Evolutionary conservation across 2,888 invertebrate species (phyloP), one percentile per base, ranked within the genome.

Genomic region (Calameuta pallipes): DNA sequence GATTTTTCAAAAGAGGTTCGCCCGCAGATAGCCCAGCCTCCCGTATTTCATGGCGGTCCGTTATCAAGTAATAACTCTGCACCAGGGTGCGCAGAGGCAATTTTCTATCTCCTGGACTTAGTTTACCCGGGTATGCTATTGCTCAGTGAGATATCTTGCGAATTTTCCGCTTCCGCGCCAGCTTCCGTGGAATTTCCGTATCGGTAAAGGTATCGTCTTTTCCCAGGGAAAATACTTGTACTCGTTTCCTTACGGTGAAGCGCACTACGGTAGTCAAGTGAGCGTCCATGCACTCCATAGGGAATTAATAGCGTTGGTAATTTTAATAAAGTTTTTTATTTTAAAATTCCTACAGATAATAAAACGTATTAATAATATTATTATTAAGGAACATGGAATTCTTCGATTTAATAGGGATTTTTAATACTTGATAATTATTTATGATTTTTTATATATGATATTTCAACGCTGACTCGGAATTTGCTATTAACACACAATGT

Each of bases 31-130:
- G 75, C 73, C 73, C 71, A 68, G 71, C 71, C 71, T 33, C 31
- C 71, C 71, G 78, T 78, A 75, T 76, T 75, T 78, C 78, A 78
- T 75, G 76, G 76, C 73, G 75, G 78, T 73, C 75, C 78, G 75
- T 78, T 78, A 78, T 78, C 78, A 76, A 78, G 78, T 78, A 78
- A 78, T 78, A 78, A 78, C 78, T 78, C 78, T 78, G 73, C 78
- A 31, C 31, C 56, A 56, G 23, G 56, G 71, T 34, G 23, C 56
- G 56, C 31, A 71, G 71, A 31, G 34, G 71, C 71, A 71, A 71
- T 71, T 71, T 71, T 34, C 31, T 71, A 71, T 71, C 71, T 71
- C 31, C 71, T 34, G 71, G 34, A 34, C 71, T 71, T 71, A 34
- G 71, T 71, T 71, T 71, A 71, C 71, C 71, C 31, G 34, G 31